Percentiles rank a stretch among this genome's conserved stretches.
Conservation (phyloP, 2,797 vertebrate genomes). For the Lutjanus argentimaculatus region DNA sequence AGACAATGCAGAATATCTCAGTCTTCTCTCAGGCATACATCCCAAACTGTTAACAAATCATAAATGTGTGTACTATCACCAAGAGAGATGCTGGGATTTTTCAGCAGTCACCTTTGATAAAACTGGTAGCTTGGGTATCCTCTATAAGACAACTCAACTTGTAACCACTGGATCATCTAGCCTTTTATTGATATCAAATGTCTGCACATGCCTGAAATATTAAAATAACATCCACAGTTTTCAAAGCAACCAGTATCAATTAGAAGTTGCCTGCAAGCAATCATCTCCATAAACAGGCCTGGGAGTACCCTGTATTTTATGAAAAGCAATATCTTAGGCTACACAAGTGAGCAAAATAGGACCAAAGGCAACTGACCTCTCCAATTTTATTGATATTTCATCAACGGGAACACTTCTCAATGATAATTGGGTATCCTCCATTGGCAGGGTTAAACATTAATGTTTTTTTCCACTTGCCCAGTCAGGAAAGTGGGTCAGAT, state of each 20-base stretch:
- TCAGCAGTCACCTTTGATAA: not conserved
- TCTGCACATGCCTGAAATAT: not conserved
- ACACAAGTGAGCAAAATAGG: not conserved
- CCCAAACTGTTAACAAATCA: not conserved
- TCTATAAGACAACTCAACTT: not conserved
- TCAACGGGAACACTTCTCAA: no score
- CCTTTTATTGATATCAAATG: not conserved
- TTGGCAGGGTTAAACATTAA: no score
- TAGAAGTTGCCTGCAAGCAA: not conserved
- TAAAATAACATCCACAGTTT: not conserved
- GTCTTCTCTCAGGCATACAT: not conserved
- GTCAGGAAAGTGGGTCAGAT: no score
- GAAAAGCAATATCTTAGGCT: not conserved
- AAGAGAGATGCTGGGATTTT: not conserved
- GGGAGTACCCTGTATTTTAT: not conserved
- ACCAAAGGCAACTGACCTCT: not conserved
- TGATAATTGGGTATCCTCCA: no score
- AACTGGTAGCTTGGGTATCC: not conserved
- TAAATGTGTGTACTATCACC: not conserved
- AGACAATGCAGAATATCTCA: not conserved
- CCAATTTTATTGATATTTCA: not conserved
- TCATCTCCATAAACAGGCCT: not conserved
- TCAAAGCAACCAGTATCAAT: slow-evolving; percentile 19
- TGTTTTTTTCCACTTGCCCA: no score
- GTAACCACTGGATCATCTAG: not conserved